phyloP scores from a whole-genome alignment of 2,113 vertebrate genomes.

The Pelobates fuscus region DNA sequence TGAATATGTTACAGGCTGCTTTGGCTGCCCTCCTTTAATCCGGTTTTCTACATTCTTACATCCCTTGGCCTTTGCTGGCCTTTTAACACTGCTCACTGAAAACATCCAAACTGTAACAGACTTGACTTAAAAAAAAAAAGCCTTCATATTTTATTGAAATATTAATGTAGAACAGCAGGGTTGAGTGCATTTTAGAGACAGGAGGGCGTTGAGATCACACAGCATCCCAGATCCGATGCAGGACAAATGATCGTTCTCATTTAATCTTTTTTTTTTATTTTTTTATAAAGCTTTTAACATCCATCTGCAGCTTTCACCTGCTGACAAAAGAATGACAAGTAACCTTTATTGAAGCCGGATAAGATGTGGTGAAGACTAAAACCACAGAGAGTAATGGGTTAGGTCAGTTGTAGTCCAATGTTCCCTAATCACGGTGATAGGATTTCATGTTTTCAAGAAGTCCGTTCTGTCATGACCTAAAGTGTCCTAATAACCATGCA shows the following conservation, averaged over 20 bases:
- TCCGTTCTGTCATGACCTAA: not conserved
- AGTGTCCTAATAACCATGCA: slow-evolving; percentile 4
- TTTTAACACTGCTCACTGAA: slow-evolving; percentile 6
- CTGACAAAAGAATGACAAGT: slow-evolving; percentile 10
- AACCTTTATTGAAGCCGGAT: slow-evolving; percentile 2
- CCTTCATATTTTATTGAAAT: slow-evolving; percentile 34
- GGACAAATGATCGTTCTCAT: slow-evolving; percentile 30
- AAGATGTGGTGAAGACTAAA: slow-evolving; percentile 8
- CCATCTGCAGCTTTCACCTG: slow-evolving; percentile 25
- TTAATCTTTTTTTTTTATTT: slow-evolving; percentile 30
- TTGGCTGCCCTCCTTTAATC: too few relatives aligned
- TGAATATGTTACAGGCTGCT: too few relatives aligned
- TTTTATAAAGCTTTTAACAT: slow-evolving; percentile 16
- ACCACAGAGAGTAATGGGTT: slow-evolving; percentile 7
- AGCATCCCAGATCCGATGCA: not conserved
- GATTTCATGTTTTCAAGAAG: slow-evolving; percentile 1
- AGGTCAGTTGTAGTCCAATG: slow-evolving; percentile 5
- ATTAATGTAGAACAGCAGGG: slow-evolving; percentile 20
- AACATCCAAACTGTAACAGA: not conserved
- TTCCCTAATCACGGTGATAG: not conserved
- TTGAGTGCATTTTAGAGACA: not conserved
- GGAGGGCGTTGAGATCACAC: slow-evolving; percentile 19
- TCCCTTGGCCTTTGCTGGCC: too few relatives aligned
- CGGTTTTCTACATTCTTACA: too few relatives aligned
- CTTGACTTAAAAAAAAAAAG: slow-evolving; percentile 26